These are phyloP conservation scores for Boloria selene DNA, from an alignment of 2,888 invertebrate genomes.

Conservation along the genomic window DNA sequence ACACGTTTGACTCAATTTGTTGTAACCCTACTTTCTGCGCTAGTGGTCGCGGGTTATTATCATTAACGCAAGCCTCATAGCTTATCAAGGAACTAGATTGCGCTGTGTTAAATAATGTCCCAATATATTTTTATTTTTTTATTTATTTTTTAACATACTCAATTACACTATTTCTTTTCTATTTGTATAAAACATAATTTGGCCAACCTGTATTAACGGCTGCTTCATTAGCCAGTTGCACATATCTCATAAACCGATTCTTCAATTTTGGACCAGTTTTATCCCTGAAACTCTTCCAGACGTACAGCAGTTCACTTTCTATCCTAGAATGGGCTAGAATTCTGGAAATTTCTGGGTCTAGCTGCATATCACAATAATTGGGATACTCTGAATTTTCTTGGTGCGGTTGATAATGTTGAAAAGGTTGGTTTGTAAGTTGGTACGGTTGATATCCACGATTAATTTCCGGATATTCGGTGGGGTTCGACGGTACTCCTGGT, in stretches of 20 bases:
- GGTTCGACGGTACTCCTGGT: slow-evolving; percentile 49
- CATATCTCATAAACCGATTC: slow-evolving; percentile 89
- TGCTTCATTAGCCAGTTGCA: slow-evolving; percentile 90
- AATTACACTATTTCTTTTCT: no score
- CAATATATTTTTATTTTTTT: no score
- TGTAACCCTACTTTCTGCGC: no score
- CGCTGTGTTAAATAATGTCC: no score
- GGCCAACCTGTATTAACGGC: slow-evolving; percentile 86
- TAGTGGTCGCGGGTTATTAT: no score
- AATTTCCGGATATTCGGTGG: slow-evolving; percentile 37
- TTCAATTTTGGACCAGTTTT: slow-evolving; percentile 89
- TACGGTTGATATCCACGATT: slow-evolving; percentile 50
- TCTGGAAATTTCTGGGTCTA: slow-evolving; percentile 84
- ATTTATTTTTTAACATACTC: no score
- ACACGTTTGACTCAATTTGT: no score
- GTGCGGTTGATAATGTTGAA: slow-evolving; percentile 61
- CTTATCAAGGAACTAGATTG: no score
- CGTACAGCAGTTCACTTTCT: slow-evolving; percentile 87
- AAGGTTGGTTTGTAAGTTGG: slow-evolving; percentile 58
- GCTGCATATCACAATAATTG: slow-evolving; percentile 82
- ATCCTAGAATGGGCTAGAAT: slow-evolving; percentile 88
- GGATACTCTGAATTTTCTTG: slow-evolving; percentile 55
- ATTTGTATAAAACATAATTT: not conserved
- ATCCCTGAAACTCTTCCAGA: slow-evolving; percentile 92
- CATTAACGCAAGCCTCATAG: no score